These are phyloP conservation scores for Epinotia brunnichana DNA, from an alignment of 2,888 invertebrate genomes.

Conservation along the genomic window DNA sequence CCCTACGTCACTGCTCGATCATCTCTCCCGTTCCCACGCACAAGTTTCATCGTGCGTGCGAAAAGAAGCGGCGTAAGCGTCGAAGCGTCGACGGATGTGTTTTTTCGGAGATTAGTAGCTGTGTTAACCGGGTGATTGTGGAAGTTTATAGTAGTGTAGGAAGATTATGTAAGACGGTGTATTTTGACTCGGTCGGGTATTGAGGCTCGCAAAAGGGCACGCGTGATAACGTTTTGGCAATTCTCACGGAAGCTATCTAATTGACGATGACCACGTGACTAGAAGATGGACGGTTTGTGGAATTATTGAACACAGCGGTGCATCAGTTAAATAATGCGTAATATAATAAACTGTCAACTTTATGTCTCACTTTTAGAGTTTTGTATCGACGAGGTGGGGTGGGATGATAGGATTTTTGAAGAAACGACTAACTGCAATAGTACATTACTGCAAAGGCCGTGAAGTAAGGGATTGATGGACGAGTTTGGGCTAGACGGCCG, in stretches of 20 bases:
- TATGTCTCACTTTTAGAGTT: no score
- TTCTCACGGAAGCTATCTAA: constrained; percentile 43
- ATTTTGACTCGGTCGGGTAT: constrained; percentile 53
- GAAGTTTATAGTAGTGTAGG: neutral
- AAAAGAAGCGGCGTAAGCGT: constrained; percentile 8
- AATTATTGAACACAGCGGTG: neutral
- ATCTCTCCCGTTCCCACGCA: constrained; percentile 20
- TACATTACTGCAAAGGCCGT: no score
- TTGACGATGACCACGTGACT: constrained; percentile 1
- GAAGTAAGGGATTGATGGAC: no score
- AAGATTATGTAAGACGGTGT: constrained; percentile 46
- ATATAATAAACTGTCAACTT: no score
- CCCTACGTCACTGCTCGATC: constrained; percentile 5
- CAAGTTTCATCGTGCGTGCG: constrained; percentile 10
- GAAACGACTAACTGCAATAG: no score
- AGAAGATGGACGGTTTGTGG: neutral
- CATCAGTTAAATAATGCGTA: neutral
- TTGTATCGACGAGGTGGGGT: no score
- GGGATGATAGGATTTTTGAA: no score
- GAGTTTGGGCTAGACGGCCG: no score
- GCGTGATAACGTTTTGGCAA: constrained; percentile 47
- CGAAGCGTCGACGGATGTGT: constrained; percentile 22
- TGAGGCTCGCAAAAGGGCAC: constrained; percentile 65
- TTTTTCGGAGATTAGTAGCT: constrained; percentile 20
- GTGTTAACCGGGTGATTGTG: constrained; percentile 13